Base-by-base conservation (phyloP, 2,797 vertebrate species). In the Phylloscopus collybita region DNA sequence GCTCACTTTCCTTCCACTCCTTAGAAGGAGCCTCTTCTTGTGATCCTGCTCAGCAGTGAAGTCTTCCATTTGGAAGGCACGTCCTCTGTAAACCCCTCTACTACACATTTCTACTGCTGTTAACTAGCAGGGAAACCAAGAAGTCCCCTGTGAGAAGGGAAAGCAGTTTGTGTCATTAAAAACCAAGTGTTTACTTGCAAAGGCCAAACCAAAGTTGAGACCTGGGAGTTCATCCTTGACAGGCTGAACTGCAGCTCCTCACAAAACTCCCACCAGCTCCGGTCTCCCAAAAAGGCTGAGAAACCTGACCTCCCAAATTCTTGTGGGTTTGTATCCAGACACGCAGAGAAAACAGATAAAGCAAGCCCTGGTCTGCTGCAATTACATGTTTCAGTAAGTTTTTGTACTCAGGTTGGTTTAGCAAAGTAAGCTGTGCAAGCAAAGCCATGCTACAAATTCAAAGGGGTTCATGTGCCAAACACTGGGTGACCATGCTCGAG, bases 401-500 rank as follows among this genome's bases (percentile, higher is more conserved):
- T 86, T 65, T 90, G 47, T 60, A 61, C 25, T 75, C n/a, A 13
- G 75, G 51, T 17, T 75, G 72, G 26, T 86, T 90, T 49, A 75
- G 62, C 70, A 87, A 91, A 88, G 72, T 69, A 76, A 85, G 82
- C 49, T 1, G 5, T 44, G 66, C 53, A 78, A 91, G 84, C 40
- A 88, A 74, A 92, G 74, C 60, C 0, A 1, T 27, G 71, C 71
- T 74, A 26, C 78, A 80, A n/a, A 83, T 91, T 95, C 94, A 95
- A 88, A 95, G 44, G 67, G 67, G 60, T 32, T 91, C 86, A 62
- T 9, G 3, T 45, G 57, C 78, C 88, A 84, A 93, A 85, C 47
- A 47, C 87, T 36, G 59, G 47, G 67, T 23, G 20, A 76, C 57
- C 0, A 7, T 0, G 45, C 71, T 88, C 1, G 1, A 90, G 80